These are phyloP conservation scores for Nyctibius bracteatus DNA, from an alignment of 2,113 vertebrate species.

Conservation along the genomic window DNA sequence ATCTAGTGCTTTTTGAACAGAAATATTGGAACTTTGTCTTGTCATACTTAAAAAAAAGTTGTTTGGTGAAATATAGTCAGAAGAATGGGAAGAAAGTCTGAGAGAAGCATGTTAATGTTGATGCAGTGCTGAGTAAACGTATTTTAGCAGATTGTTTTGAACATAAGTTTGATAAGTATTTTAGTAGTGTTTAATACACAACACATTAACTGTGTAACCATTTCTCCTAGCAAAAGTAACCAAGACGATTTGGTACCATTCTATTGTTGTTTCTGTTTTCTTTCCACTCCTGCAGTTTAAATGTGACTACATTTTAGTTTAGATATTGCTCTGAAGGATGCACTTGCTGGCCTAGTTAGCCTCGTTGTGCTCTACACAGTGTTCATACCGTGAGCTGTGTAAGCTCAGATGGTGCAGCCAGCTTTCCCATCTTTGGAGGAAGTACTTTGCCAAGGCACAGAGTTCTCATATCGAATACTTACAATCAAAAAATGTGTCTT, in stretches of 20 bases:
- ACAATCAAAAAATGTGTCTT: not conserved
- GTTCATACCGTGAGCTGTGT: not conserved
- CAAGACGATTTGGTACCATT: not conserved
- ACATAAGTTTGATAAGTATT: not conserved
- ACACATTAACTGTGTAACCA: not conserved
- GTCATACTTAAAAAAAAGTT: not conserved
- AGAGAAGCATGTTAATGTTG: not conserved
- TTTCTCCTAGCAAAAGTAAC: not conserved
- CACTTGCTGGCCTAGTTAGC: not conserved
- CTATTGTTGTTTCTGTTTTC: not conserved
- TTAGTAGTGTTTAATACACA: not conserved
- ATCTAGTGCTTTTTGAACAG: not conserved
- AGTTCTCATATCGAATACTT: not conserved
- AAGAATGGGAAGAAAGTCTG: not conserved
- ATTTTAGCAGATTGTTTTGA: not conserved
- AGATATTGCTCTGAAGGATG: not conserved
- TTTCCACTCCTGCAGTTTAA: not conserved
- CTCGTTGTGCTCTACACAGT: not conserved
- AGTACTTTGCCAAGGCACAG: not conserved
- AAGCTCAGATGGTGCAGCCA: not conserved
- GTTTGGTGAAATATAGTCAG: not conserved
- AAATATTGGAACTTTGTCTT: not conserved
- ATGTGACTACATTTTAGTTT: not conserved
- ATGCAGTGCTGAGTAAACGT: not conserved
- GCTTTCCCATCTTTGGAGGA: not conserved